phyloP scores from a whole-genome alignment of 2,113 vertebrate genomes.

The Chaetodon trifascialis region DNA sequence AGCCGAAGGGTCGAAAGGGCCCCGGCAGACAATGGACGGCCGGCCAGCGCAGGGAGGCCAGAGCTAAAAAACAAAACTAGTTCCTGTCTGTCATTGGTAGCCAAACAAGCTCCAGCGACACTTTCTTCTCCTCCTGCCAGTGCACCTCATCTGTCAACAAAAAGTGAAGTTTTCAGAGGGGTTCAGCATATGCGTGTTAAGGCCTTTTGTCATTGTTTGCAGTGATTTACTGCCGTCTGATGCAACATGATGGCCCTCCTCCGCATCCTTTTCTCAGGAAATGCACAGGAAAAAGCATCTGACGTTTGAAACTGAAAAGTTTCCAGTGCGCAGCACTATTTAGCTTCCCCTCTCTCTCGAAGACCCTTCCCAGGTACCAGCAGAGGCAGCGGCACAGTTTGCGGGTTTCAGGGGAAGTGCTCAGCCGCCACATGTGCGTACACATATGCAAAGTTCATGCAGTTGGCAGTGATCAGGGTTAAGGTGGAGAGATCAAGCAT shows the following conservation, averaged over 20 bases:
- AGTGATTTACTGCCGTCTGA: slow-evolving; percentile 58
- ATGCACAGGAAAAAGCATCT: slow-evolving; percentile 65
- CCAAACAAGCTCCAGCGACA: slow-evolving; percentile 31
- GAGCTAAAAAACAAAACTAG: slow-evolving; percentile 66
- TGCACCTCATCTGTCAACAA: slow-evolving; percentile 40
- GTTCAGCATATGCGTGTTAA: neutral
- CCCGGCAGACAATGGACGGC: slow-evolving; percentile 72
- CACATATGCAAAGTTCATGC: neutral
- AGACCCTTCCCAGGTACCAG: slow-evolving; percentile 17
- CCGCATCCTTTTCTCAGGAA: slow-evolving; percentile 63
- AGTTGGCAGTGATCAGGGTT: slow-evolving; percentile 20
- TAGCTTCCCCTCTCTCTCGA: slow-evolving; percentile 17
- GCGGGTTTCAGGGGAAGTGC: slow-evolving; percentile 26
- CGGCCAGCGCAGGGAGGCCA: slow-evolving; percentile 49
- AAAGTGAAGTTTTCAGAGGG: slow-evolving; percentile 16
- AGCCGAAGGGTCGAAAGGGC: slow-evolving; percentile 77
- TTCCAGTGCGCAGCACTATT: slow-evolving; percentile 20
- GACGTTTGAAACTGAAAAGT: slow-evolving; percentile 42
- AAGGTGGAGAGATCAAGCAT: slow-evolving; percentile 3
- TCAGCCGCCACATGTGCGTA: neutral
- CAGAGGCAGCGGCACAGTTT: neutral
- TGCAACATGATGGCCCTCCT: slow-evolving; percentile 67
- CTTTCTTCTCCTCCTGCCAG: slow-evolving; percentile 58
- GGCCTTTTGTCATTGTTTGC: slow-evolving; percentile 41
- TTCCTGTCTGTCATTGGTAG: slow-evolving; percentile 63